Percentiles rank a stretch among this genome's conserved stretches.
Evolutionary conservation across 2,888 invertebrate species (phyloP).

Genomic region (Folsomia candida): DNA sequence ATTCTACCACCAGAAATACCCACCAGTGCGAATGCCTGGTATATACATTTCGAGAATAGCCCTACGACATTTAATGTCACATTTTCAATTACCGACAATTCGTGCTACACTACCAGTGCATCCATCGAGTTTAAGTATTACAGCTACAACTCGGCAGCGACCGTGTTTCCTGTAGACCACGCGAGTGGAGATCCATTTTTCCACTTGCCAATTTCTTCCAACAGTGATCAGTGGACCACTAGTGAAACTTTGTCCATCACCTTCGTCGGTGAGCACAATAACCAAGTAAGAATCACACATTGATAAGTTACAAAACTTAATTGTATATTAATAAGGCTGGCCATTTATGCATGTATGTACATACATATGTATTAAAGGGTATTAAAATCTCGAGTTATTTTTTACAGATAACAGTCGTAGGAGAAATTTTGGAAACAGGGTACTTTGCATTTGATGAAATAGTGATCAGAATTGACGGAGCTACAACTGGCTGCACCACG

Average conservation of each 20-base stretch:
- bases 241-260: background rate
- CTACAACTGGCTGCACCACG: background rate
- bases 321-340: too few species aligned
- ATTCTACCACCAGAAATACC: too few species aligned
- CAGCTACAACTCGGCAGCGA: background rate
- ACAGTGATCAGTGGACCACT: background rate
- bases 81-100: background rate
- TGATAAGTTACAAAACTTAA: too few species aligned
- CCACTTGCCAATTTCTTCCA: background rate
- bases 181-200: background rate
- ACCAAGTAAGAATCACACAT: too few species aligned
- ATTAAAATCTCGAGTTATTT: background rate
- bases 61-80: background rate
- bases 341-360: too few species aligned
- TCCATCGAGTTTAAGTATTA: background rate
- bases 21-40: too few species aligned
- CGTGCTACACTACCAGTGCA: background rate
- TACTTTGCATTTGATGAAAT: constrained; percentile 6
- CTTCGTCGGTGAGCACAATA: background rate
- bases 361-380: background rate
- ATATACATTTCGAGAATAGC: too few species aligned
- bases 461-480: background rate
- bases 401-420: background rate
- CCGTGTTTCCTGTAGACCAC: background rate
- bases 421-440: background rate